Evolutionary conservation across 2,888 invertebrate genomes (phyloP), one percentile per base, ranked within the genome.

Genomic region (Troides oblongomaculatus): DNA sequence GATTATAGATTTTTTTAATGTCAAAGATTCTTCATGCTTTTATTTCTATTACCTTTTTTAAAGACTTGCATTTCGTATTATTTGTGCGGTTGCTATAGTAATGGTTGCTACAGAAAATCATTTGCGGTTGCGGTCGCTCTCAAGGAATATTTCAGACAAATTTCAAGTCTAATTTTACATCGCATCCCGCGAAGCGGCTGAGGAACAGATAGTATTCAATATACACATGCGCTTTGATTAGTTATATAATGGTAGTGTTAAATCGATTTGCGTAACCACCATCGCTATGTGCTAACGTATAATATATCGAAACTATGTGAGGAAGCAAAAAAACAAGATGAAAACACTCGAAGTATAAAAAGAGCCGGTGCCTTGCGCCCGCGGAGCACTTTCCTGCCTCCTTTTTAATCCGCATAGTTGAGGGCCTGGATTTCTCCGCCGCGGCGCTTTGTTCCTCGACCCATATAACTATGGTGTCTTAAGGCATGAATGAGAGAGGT

Each of bases 371-470:
- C 39, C 62, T 64, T 66, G 25, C 21, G 56, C 43, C 50, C 53
- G 21, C 66, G 43, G 14, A 63, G 63, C 70, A 60, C 66, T 70
- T 70, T 66, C 39, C 60, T 64, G 50, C 63, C 70, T 70, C 63
- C 70, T 66, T 70, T 70, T 70, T 66, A 70, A 70, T 70, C 66
- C 70, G 70, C 70, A 70, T 70, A 70, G 70, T 70, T 66, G 70
- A 66, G 66, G 46, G 66, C 59, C 70, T 66, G 59, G 63, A 70
- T 70, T 66, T 58, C 66, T 63, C 53, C 70, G 70, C n/a, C 66
- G 70, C n/a, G 18, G 70, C 53, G 53, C 70, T 66, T 70, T 70
- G 70, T 70, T 64, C 36, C 65, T 59, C 70, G 70, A 66, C 70
- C 70, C 63, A 66, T 56, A 66, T 70, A 70, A 57, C 66, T 63